phyloP scores from a whole-genome alignment of 2,888 invertebrate species.

The Eupithecia exiguata region DNA sequence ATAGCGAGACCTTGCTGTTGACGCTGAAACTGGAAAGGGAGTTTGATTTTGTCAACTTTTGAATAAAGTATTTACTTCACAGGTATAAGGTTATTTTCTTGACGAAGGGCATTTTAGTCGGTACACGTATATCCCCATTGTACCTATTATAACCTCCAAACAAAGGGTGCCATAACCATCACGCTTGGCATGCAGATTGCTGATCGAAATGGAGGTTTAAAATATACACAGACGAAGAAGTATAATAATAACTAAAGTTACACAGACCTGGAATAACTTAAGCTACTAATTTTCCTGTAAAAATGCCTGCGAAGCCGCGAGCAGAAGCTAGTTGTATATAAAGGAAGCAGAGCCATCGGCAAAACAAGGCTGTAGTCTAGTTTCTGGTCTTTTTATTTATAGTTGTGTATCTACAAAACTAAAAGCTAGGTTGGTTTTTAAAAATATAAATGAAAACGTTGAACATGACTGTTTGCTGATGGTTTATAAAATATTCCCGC shows the following conservation, averaged over 20 bases:
- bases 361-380: too few species aligned
- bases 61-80: constrained; percentile 41
- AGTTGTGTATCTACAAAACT: too few species aligned
- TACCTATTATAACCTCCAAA: too few species aligned
- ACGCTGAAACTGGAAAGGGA: constrained; percentile 90
- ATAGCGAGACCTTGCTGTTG: constrained; percentile 86
- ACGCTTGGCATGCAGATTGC: background rate
- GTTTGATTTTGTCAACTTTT: constrained; percentile 94
- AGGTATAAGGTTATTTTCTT: background rate
- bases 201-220: background rate
- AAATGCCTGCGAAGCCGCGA: background rate
- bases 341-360: background rate
- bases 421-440: too few species aligned
- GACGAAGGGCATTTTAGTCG: background rate
- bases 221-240: too few species aligned
- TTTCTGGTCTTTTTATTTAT: too few species aligned
- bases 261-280: background rate
- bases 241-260: too few species aligned
- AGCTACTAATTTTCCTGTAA: background rate
- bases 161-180: background rate
- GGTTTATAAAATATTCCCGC: too few species aligned
- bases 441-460: too few species aligned
- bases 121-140: background rate
- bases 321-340: background rate
- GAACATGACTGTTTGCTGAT: too few species aligned